These are phyloP conservation scores for Colletes gigas DNA, from an alignment of 1,140 invertebrate genomes.

Conservation along the genomic window DNA sequence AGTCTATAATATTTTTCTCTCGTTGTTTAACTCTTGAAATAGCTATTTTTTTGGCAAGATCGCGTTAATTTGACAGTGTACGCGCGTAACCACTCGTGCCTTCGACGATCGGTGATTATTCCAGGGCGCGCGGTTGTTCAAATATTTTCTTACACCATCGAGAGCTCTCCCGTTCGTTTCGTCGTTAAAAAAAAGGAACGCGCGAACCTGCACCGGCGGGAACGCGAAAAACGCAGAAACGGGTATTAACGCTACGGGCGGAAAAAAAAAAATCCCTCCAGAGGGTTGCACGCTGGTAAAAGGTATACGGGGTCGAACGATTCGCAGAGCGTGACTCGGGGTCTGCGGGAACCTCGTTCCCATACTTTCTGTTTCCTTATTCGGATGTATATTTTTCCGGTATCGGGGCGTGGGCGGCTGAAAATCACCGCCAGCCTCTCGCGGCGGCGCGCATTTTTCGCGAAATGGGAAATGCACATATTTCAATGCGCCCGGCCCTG, in stretches of 20 bases:
- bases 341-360: not conserved
- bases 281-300: not conserved
- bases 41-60: too few relatives aligned
- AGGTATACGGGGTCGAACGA: not conserved
- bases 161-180: not conserved
- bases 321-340: not conserved
- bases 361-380: conserved; percentile 22
- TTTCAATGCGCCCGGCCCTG: not conserved
- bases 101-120: not conserved
- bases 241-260: not conserved
- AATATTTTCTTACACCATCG: conserved; percentile 8
- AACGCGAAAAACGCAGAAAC: not conserved
- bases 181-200: not conserved
- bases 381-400: not conserved
- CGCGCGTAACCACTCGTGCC: too few relatives aligned
- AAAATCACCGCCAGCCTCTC: conserved; percentile 13
- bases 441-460: not conserved
- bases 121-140: not conserved
- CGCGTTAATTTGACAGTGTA: too few relatives aligned
- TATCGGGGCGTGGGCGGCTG: not conserved
- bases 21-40: too few relatives aligned
- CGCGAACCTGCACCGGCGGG: not conserved
- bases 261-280: not conserved
- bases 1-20: too few relatives aligned
- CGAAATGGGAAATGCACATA: conserved; percentile 8